Base-by-base conservation (phyloP, 2,797 vertebrate species). In the Luscinia megarhynchos region DNA sequence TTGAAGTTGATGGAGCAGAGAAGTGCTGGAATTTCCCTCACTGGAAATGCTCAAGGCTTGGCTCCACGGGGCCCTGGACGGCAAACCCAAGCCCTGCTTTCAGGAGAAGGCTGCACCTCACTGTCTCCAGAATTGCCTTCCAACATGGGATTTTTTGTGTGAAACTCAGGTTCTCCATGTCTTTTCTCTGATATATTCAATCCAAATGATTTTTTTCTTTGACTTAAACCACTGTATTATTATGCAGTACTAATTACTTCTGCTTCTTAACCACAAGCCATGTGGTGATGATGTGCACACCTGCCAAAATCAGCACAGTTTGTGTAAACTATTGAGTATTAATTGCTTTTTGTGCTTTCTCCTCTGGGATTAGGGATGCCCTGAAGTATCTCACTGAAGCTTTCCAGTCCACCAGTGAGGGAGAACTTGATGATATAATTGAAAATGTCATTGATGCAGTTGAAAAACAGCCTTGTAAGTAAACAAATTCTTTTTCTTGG, bases 381-480 rank as follows among this genome's bases (percentile, higher is more conserved):
- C 98, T 98, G 43, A 98, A 97, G 78, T 99, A 98, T 69, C 98
- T 99, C 26, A 93, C 98, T 3, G 99, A 99, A 94, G 98, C 98
- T 86, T 97, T 99, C 89, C 98, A 98, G 91, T 98, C 99, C 40
- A 59, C 98, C 84, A 97, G 3, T 95, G 97, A 98, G 61, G 92
- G 86, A 53, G 99, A 99, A n/a, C 97, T 99, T 74, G 99, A 99
- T 19, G 97, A 99, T 92, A 72, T 97, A 29, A 97, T 99, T 77
- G 99, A 99, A 96, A 98, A 96, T 90, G 98, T 99, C 86, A 98
- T 99, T 27, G 99, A 99, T 94, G 98, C 98, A 3, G 97, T 99
- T 76, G 99, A 99, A 91, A 99, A 99, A 81, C 99, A 99, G 50
- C 98, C 99, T 5, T 95, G 99, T 99, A 94, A 98, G 98, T 97